Evolutionary conservation across 2,797 vertebrate genomes (phyloP).

Genomic region (Clamator glandarius): DNA sequence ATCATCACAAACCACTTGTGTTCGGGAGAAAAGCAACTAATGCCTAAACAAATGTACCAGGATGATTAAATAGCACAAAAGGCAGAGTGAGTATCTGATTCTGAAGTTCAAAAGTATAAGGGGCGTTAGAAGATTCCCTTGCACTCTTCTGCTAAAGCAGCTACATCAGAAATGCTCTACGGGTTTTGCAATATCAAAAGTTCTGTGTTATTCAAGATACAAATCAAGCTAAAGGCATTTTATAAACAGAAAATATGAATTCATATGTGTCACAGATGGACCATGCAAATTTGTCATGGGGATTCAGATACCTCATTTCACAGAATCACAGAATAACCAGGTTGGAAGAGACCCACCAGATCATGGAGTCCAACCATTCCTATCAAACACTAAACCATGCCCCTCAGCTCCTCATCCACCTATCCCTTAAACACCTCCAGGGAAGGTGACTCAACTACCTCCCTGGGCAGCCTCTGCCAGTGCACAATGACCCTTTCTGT

Average conservation of each 20-base stretch:
- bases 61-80: background rate
- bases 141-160: background rate
- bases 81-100: background rate
- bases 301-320: background rate
- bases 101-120: background rate
- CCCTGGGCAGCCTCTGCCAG: too few species aligned
- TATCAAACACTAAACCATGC: too few species aligned
- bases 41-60: background rate
- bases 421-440: too few species aligned
- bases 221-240: background rate
- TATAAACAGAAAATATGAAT: background rate
- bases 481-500: too few species aligned
- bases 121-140: background rate
- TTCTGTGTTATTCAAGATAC: background rate
- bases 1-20: background rate
- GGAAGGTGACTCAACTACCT: too few species aligned
- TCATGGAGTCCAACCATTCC: too few species aligned
- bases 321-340: too few species aligned
- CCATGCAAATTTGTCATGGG: background rate
- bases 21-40: background rate
- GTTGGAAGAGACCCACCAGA: too few species aligned
- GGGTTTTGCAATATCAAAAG: background rate
- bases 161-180: background rate
- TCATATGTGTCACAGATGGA: background rate
- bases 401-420: too few species aligned